Conservation (phyloP, 2,113 vertebrate species). For the Microcebus jonahi region DNA sequence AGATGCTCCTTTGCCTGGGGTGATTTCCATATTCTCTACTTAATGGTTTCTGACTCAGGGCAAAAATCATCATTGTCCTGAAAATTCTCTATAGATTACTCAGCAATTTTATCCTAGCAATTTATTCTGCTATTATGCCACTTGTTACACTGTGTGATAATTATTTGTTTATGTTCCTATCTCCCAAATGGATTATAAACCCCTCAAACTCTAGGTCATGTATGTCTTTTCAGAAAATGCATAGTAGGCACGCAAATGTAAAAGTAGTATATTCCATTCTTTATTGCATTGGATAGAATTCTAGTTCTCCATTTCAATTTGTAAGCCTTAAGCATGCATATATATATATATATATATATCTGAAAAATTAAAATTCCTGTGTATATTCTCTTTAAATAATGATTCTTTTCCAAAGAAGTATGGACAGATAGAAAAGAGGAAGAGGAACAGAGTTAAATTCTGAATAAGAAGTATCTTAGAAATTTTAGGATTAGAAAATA, state of each 20-base stretch:
- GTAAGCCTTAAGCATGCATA: neutral
- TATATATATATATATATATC: too few relatives aligned
- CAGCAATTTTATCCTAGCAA: neutral
- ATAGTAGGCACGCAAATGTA: neutral
- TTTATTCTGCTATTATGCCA: neutral
- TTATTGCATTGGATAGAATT: neutral
- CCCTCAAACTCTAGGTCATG: neutral
- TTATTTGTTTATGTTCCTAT: neutral
- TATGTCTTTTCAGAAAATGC: neutral
- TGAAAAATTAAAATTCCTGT: neutral
- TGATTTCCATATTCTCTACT: neutral
- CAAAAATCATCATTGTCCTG: neutral
- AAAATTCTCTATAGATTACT: neutral
- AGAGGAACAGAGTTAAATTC: neutral
- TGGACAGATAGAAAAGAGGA: neutral
- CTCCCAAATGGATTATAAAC: neutral
- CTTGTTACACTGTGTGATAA: neutral
- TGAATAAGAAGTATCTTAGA: neutral
- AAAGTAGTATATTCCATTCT: neutral
- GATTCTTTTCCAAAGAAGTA: neutral
- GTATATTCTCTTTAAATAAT: neutral
- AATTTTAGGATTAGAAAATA: neutral
- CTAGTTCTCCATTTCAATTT: neutral
- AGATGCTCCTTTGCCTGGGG: neutral
- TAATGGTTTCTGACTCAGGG: neutral